Conservation (phyloP, 2,888 invertebrate genomes). For the Cylloceria caligata region DNA sequence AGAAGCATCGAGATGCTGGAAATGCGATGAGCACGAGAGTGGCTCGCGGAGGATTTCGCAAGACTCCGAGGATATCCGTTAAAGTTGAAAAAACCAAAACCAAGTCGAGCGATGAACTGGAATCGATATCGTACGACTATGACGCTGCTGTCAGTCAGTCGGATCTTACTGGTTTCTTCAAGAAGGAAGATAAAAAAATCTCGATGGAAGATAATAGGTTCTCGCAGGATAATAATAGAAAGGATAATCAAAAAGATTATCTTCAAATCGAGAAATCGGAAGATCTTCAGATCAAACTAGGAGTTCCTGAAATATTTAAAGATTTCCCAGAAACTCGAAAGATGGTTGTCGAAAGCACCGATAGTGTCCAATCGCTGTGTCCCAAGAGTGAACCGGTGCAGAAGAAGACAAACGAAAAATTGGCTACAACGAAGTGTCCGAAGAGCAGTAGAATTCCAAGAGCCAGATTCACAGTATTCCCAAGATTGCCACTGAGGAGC, state of each 20-base stretch:
- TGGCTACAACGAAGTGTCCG: constrained; percentile 10
- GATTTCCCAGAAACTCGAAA: not conserved
- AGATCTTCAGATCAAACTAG: not conserved
- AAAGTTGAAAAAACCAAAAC: constrained; percentile 48
- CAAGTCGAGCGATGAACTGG: constrained; percentile 40
- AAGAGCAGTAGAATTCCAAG: constrained; percentile 66
- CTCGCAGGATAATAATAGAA: not conserved
- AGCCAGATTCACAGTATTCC: constrained; percentile 49
- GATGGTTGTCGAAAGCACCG: not conserved
- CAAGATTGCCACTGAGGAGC: constrained; percentile 47
- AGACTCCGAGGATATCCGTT: constrained; percentile 53
- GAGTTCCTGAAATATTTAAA: constrained; percentile 1
- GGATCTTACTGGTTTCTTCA: constrained; percentile 68
- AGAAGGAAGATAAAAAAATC: constrained; percentile 4
- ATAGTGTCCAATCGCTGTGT: constrained; percentile 19
- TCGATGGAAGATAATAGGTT: constrained; percentile 16
- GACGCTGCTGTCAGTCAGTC: constrained; percentile 72
- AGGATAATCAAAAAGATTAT: not conserved
- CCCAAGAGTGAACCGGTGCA: constrained; percentile 36
- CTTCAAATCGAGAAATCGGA: not conserved
- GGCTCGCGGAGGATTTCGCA: constrained; percentile 49
- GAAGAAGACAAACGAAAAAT: constrained; percentile 38
- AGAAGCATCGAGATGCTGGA: constrained; percentile 69
- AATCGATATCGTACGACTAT: constrained; percentile 69
- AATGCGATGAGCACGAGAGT: constrained; percentile 70